These are phyloP conservation scores for Caenorhabditis macrosperma DNA, from an alignment of 2,888 invertebrate genomes.

Conservation along the genomic window DNA sequence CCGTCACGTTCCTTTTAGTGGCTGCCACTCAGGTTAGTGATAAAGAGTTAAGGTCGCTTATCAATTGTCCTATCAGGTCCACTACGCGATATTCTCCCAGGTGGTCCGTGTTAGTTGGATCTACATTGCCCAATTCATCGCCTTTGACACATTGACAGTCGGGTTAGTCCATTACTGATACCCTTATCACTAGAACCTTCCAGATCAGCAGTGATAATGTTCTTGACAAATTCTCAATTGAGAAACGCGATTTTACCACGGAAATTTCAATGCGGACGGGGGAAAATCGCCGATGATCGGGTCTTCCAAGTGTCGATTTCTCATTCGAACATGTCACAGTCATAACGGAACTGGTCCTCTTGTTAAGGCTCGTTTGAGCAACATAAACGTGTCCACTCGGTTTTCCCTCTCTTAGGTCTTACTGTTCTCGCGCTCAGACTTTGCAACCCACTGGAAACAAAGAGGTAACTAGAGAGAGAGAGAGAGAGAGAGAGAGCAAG, in stretches of 20 bases:
- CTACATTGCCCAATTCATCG: not conserved
- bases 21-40: conserved; percentile 5
- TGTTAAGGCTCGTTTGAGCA: no score
- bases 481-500: no score
- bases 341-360: no score
- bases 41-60: no score
- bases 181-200: not conserved
- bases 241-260: not conserved
- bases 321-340: no score
- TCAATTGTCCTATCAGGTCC: no score
- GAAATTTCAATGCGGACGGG: no score
- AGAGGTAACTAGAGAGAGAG: no score
- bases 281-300: not conserved
- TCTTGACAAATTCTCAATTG: not conserved
- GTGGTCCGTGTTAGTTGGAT: not conserved
- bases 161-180: not conserved
- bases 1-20: conserved; percentile 1
- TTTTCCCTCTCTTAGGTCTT: no score
- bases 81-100: not conserved
- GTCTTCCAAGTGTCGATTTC: not conserved
- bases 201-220: not conserved
- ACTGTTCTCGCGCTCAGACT: no score
- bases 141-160: not conserved
- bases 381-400: no score
- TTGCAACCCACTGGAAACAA: no score